Percentiles rank a stretch among this genome's conserved stretches.
Conservation (phyloP, 1,140 invertebrate species). For the Meloidogyne exigua region DNA sequence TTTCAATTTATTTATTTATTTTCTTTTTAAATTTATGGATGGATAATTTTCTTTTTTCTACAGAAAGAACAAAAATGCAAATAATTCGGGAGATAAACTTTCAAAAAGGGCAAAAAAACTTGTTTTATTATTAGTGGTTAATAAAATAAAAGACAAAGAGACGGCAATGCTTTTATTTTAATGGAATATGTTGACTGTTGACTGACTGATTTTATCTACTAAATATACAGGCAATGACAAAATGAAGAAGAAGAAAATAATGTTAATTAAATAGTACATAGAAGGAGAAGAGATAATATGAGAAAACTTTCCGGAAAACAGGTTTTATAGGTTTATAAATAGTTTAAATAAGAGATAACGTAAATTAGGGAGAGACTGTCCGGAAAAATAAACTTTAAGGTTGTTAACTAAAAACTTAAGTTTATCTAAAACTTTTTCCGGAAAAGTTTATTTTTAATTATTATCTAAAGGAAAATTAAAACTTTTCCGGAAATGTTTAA, state of each 20-base stretch:
- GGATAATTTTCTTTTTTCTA: too few species aligned
- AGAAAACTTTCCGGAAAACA: background rate
- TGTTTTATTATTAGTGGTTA: too few species aligned
- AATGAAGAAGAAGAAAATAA: background rate
- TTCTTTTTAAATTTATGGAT: too few species aligned
- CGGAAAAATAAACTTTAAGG: background rate
- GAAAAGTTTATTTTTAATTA: background rate
- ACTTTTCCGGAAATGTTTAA: background rate
- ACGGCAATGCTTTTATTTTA: background rate
- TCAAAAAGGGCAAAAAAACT: too few species aligned
- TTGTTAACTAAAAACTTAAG: too few species aligned
- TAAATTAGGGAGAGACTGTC: background rate
- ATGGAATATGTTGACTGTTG: too few species aligned
- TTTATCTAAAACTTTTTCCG: too few species aligned
- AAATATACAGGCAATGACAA: background rate
- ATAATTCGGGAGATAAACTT: too few species aligned
- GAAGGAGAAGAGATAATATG: background rate
- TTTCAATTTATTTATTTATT: too few species aligned
- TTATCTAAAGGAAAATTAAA: too few species aligned
- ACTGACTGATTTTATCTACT: background rate
- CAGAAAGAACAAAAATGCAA: too few species aligned
- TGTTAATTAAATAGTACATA: background rate
- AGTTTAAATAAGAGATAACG: too few species aligned
- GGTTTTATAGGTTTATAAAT: background rate
- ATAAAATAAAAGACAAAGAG: background rate